phyloP scores from a whole-genome alignment of 1,140 invertebrate species.

The Bombus picipes region DNA sequence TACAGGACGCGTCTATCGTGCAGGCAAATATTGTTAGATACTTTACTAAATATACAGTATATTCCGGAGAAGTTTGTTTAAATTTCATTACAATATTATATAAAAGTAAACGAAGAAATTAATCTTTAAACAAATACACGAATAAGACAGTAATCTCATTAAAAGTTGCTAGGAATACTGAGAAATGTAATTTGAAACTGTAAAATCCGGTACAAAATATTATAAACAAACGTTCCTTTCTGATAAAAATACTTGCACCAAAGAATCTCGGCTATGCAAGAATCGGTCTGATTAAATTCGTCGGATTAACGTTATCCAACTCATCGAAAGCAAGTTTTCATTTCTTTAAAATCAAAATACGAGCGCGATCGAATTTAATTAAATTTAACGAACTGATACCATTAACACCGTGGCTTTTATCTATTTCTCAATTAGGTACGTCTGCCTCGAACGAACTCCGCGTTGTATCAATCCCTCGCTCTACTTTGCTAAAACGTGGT shows the following conservation, averaged over 20 bases:
- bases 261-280: neutral
- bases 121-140: neutral
- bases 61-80: neutral
- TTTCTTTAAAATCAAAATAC: neutral
- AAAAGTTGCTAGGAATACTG: neutral
- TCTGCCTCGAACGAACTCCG: neutral
- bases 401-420: neutral
- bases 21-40: neutral
- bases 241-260: neutral
- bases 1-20: neutral
- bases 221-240: neutral
- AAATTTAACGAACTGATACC: neutral
- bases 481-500: no score
- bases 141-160: no score
- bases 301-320: neutral
- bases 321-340: neutral
- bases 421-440: neutral
- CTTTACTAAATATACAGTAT: neutral
- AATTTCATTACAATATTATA: neutral
- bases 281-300: neutral
- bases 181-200: neutral
- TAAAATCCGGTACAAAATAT: neutral
- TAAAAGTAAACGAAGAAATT: neutral
- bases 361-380: neutral
- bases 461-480: neutral